These are phyloP conservation scores for Caenorhabditis plicata DNA, from an alignment of 2,888 invertebrate species.

Conservation along the genomic window DNA sequence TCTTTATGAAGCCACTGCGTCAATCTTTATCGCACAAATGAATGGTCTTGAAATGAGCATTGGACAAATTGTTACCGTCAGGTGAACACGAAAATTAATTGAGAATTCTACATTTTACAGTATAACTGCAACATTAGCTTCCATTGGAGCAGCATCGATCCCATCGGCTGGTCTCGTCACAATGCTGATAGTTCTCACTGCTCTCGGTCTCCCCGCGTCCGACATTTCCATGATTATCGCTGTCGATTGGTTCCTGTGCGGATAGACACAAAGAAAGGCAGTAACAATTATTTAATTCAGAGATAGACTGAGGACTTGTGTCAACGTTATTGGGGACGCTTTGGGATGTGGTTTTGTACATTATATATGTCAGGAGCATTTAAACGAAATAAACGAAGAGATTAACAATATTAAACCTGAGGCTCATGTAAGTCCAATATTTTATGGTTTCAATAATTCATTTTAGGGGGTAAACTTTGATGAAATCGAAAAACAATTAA, in stretches of 20 bases:
- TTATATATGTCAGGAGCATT: slow-evolving; percentile 42
- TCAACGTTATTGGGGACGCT: slow-evolving; percentile 93
- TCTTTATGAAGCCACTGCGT: slow-evolving; percentile 83
- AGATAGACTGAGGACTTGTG: slow-evolving; percentile 74
- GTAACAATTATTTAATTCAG: slow-evolving; percentile 58
- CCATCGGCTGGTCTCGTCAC: slow-evolving; percentile 65
- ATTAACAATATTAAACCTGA: slow-evolving; percentile 17
- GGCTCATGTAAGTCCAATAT: slow-evolving; percentile 23
- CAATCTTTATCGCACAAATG: slow-evolving; percentile 85
- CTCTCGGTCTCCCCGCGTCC: slow-evolving; percentile 68
- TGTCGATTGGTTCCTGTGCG: slow-evolving; percentile 69
- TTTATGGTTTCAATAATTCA: background rate
- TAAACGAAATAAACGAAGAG: slow-evolving; percentile 27
- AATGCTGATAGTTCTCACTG: slow-evolving; percentile 68
- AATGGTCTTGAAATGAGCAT: slow-evolving; percentile 79
- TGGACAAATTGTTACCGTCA: slow-evolving; percentile 79
- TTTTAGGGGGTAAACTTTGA: slow-evolving; percentile 29
- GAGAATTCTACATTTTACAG: slow-evolving; percentile 69
- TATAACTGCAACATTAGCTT: slow-evolving; percentile 91
- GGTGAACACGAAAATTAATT: background rate
- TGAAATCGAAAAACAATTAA: slow-evolving; percentile 17
- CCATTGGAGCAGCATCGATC: slow-evolving; percentile 94
- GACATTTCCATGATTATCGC: slow-evolving; percentile 69
- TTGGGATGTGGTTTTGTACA: slow-evolving; percentile 85
- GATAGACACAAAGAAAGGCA: slow-evolving; percentile 7